phyloP scores from a whole-genome alignment of 2,797 vertebrate genomes.

The Sciurus vulgaris region DNA sequence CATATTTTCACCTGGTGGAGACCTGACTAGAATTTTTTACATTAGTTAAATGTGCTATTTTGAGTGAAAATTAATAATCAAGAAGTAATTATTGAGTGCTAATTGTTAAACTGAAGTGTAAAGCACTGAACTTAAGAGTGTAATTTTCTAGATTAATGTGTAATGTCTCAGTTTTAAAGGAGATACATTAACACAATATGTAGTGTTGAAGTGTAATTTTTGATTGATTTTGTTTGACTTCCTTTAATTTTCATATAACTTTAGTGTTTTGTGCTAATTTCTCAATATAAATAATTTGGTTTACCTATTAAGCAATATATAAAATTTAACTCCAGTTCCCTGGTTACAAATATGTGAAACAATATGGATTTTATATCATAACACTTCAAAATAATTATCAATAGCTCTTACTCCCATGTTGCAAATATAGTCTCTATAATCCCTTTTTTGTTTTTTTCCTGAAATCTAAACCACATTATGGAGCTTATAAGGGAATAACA shows the following conservation, averaged over 20 bases:
- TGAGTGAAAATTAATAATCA: constrained; percentile 68
- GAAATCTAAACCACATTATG: constrained; percentile 47
- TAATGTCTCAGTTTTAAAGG: constrained; percentile 54
- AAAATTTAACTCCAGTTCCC: constrained; percentile 31
- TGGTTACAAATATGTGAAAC: constrained; percentile 43
- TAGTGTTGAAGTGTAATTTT: constrained; percentile 14
- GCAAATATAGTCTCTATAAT: not conserved
- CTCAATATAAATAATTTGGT: constrained; percentile 56
- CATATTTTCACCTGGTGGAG: constrained; percentile 45
- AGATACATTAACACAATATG: constrained; percentile 36
- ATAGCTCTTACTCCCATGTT: not conserved
- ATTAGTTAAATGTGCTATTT: constrained; percentile 64
- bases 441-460: not conserved
- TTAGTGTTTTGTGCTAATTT: constrained; percentile 19
- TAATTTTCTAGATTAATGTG: constrained; percentile 69
- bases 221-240: constrained; percentile 56
- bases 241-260: constrained; percentile 49
- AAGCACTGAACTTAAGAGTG: constrained; percentile 40
- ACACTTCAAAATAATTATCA: constrained; percentile 31
- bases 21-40: constrained; percentile 59
- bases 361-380: not conserved
- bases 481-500: not conserved
- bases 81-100: constrained; percentile 70
- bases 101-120: constrained; percentile 65
- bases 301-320: constrained; percentile 13